Evolutionary conservation across 2,888 invertebrate species (phyloP).

Genomic region (Limnephilus marmoratus): DNA sequence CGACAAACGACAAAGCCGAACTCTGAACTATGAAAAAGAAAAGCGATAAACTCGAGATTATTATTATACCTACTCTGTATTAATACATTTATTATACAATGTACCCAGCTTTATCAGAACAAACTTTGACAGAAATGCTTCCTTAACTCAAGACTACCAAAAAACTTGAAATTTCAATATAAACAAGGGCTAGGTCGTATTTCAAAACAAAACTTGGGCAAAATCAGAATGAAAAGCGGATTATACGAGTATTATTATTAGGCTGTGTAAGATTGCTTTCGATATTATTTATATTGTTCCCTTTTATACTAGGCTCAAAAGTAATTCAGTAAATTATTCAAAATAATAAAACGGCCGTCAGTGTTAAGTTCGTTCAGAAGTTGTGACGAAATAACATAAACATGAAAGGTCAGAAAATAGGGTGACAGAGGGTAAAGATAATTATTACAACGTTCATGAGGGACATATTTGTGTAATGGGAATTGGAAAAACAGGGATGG

Average conservation of each 20-base stretch:
- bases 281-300: neutral
- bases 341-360: neutral
- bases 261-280: neutral
- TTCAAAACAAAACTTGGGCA: neutral
- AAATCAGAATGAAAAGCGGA: neutral
- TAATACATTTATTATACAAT: conserved; percentile 2
- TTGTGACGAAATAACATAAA: neutral
- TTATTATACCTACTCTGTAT: neutral
- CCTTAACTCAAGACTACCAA: neutral
- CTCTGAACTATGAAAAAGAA: neutral
- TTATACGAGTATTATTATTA: neutral
- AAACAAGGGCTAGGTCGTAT: neutral
- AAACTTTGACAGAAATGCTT: neutral
- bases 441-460: neutral
- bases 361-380: neutral
- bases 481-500: neutral
- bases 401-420: neutral
- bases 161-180: neutral
- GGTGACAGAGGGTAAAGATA: neutral
- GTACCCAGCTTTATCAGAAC: neutral
- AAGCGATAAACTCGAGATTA: neutral
- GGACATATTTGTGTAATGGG: conserved; percentile 9
- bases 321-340: neutral
- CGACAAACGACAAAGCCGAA: neutral
- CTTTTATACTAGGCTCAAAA: neutral